Conservation (phyloP, 2,888 invertebrate genomes). For the Trachelus stipa region DNA sequence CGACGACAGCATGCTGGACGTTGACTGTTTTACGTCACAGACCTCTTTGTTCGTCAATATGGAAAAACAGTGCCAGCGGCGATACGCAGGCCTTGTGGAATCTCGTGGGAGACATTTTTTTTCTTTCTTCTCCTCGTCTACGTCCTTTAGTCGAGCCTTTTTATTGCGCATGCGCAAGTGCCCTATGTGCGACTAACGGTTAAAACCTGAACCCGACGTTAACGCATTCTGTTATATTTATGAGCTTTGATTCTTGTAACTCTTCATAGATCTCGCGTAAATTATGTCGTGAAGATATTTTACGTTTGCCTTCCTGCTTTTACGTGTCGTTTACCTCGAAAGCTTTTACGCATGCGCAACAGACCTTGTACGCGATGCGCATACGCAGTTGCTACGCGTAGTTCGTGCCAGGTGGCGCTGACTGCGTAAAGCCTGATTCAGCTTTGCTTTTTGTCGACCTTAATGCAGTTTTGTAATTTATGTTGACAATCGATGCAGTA, state of each 20-base stretch:
- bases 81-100: neutral
- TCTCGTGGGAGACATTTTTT: neutral
- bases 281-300: neutral
- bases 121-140: neutral
- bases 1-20: neutral
- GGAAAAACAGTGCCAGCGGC: neutral
- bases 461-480: too few relatives aligned
- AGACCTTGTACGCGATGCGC: too few relatives aligned
- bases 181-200: neutral
- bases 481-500: too few relatives aligned
- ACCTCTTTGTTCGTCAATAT: neutral
- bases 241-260: neutral
- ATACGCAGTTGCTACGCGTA: too few relatives aligned
- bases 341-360: too few relatives aligned
- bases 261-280: neutral
- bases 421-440: too few relatives aligned
- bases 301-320: too few relatives aligned
- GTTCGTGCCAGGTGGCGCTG: too few relatives aligned
- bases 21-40: neutral
- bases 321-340: too few relatives aligned
- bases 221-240: neutral
- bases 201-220: neutral
- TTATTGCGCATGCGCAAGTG: neutral
- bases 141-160: neutral
- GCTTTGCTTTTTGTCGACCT: too few relatives aligned